These are phyloP conservation scores for Zygaena filipendulae DNA, from an alignment of 2,888 invertebrate species.

Conservation along the genomic window DNA sequence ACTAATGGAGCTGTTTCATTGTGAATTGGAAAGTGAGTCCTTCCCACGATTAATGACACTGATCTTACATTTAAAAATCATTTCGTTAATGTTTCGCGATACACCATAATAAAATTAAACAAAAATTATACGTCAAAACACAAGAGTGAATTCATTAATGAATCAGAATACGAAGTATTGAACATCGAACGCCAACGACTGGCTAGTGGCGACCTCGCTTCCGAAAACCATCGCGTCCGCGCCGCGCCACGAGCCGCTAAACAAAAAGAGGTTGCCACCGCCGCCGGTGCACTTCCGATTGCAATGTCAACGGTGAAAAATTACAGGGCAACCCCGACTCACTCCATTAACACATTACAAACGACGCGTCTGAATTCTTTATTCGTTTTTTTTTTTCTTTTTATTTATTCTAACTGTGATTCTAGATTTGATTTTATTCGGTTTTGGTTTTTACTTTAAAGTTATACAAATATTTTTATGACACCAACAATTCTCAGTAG, in stretches of 20 bases:
- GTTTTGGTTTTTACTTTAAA: constrained; percentile 10
- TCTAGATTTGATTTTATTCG: constrained; percentile 19
- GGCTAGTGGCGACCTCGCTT: constrained; percentile 55
- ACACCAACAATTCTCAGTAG: constrained; percentile 1
- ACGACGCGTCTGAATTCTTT: constrained; percentile 11
- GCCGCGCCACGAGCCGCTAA: constrained; percentile 40
- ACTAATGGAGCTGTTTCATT: constrained; percentile 44
- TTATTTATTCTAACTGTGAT: too few relatives aligned
- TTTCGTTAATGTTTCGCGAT: too few relatives aligned
- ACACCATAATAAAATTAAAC: too few relatives aligned
- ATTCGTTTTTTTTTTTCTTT: constrained; percentile 14
- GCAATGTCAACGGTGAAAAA: constrained; percentile 61
- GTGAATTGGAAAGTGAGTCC: constrained; percentile 37
- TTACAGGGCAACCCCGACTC: constrained; percentile 39
- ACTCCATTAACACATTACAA: constrained; percentile 42
- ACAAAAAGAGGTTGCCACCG: constrained; percentile 48
- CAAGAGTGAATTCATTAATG: constrained; percentile 42
- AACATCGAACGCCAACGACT: constrained; percentile 37
- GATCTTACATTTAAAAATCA: too few relatives aligned
- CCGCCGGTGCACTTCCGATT: constrained; percentile 60
- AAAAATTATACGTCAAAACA: too few relatives aligned
- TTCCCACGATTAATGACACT: too few relatives aligned
- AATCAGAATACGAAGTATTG: constrained; percentile 50
- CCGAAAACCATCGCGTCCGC: constrained; percentile 54
- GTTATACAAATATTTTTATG: constrained; percentile 8